Base-by-base conservation (phyloP, 2,888 invertebrate genomes). In the Callinectes sapidus region DNA sequence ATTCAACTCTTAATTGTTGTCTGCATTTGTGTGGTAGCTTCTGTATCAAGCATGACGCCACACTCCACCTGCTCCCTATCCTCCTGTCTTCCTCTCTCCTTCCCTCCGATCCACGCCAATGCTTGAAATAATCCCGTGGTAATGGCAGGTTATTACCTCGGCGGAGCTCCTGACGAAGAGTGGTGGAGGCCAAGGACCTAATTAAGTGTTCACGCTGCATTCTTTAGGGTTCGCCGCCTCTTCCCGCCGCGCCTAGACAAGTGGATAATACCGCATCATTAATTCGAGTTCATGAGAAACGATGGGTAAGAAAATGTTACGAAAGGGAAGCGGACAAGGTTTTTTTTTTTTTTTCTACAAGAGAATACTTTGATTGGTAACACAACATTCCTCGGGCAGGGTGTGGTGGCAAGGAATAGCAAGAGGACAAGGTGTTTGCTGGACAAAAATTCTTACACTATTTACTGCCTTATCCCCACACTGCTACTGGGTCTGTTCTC, bases 281-380 rank as follows among this genome's bases (percentile, higher is more conserved):
- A 71, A 28, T 28, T 71, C 71, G 28, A 28, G 71, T 71, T 71
- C n/a, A 71, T 71, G 71, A 71, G 28, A 71, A n/a, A 28, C 28
- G 71, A 71, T 71, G 71, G 28, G 71, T 71, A 71, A 71, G 71
- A 71, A n/a, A 71, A 71, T 71, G 71, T 71, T 28, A 28, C 71
- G 71, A 28, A 71, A 10, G 71, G 28, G 28, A 28, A 28, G 71
- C 13, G 71, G n/a, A 71, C n/a, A 28, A 71, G 71, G 61, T 61
- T 61, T 61, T 5, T 61, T 61, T 23, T 71, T 71, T 28, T 71
- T 28, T 23, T 10, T 10, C n/a, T n/a, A n/a, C 28, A 23, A 71
- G 71, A 71, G n/a, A 28, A 71, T 71, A 71, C 71, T 28, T 71
- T 71, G 71, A 28, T 71, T 71, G n/a, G 71, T 71, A 13, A 28